Evolutionary conservation across 2,888 invertebrate genomes (phyloP), one percentile per base, ranked within the genome.

Genomic region (Drosophila austrosaltans): DNA sequence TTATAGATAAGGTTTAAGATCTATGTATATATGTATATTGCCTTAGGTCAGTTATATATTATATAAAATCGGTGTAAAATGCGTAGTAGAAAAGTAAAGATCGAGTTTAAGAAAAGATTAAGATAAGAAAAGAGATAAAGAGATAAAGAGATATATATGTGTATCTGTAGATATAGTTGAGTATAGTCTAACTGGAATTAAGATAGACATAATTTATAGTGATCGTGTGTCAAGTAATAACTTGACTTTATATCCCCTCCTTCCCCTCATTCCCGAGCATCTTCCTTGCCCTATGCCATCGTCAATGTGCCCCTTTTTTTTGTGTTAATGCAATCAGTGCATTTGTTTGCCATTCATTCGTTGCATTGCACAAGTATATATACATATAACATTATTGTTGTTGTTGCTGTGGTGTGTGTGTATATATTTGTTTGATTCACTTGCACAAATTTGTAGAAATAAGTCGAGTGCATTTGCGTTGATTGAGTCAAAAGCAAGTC

Each of bases 381-480:
- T 3, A 8, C 8, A 12, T 6, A n/a, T 3, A 12, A 8, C 3
- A 8, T 6, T 20, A 25, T 10, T 2, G 22, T 8, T 48, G 16
- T 20, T 10, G 10, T 48, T 3, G 10, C 8, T 40, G 3, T 40
- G 0, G 40, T 22, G 12, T 12, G 2, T 48, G 3, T 40, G 3
- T n/a, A 7, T 40, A 3, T n/a, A n/a, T 71, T 59, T 75, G 64
- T 44, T 53, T 63, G 72, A 62, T 30, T 62, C 66, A 59, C 40
- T 78, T 75, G 63, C 25, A 54, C 28, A 25, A 70, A 66, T 62
- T 77, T 56, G 60, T 73, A 58, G 16, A 69, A 78, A 63, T 64
- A 67, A 66, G 69, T 75, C 62, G 79, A 79, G 72, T 73, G 82
- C 79, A 79, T 63, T 76, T 57, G 68, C 77, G 64, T 71, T 81